These are phyloP conservation scores for Lamellibrachia columna DNA, from an alignment of 2,888 invertebrate genomes.

Conservation along the genomic window DNA sequence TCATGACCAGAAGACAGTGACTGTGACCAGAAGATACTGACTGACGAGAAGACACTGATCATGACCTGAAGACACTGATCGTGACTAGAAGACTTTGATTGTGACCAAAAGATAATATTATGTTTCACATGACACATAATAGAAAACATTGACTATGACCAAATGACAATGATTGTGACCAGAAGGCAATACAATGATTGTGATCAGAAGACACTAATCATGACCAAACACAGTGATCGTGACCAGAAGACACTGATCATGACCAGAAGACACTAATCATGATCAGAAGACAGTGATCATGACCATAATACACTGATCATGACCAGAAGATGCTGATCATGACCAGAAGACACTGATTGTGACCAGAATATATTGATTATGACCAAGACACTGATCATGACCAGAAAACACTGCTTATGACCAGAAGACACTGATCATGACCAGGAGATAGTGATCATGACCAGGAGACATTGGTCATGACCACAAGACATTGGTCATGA, in stretches of 20 bases:
- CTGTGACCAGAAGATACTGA: background rate
- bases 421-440: background rate
- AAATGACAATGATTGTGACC: too few relatives aligned
- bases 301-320: too few relatives aligned
- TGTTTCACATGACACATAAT: too few relatives aligned
- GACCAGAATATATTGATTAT: too few relatives aligned
- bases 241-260: background rate
- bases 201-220: background rate
- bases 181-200: background rate
- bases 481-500: background rate
- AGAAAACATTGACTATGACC: too few relatives aligned
- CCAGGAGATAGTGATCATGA: background rate
- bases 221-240: background rate
- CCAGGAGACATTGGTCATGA: background rate
- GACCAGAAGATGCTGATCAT: too few relatives aligned
- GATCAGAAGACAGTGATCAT: background rate
- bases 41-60: too few relatives aligned
- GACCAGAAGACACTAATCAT: background rate
- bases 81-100: too few relatives aligned
- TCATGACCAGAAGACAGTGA: background rate
- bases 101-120: too few relatives aligned
- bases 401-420: background rate
- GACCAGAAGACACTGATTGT: too few relatives aligned
- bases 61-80: too few relatives aligned
- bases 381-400: background rate